phyloP scores from a whole-genome alignment of 2,888 invertebrate species.

The Idaea biselata region DNA sequence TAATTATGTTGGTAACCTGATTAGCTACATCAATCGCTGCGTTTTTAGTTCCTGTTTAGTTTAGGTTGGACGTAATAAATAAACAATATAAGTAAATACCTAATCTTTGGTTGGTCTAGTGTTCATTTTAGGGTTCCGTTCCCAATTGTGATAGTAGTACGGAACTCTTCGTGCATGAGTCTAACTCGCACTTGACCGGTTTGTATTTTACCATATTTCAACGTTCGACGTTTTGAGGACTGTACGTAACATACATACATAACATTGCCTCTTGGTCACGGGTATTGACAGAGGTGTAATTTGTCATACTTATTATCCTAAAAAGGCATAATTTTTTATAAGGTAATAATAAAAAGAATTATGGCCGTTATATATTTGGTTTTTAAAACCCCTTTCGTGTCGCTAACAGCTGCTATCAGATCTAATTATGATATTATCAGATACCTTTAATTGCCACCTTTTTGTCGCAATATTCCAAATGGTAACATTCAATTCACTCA shows the following conservation, averaged over 20 bases:
- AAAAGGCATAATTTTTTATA: not conserved
- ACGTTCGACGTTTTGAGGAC: too few species aligned
- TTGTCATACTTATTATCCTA: too few species aligned
- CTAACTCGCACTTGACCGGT: too few species aligned
- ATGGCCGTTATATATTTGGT: not conserved
- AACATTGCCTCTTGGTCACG: too few species aligned
- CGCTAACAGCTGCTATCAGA: constrained; percentile 37
- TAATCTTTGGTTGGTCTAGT: too few species aligned
- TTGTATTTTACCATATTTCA: too few species aligned
- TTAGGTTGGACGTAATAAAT: not conserved
- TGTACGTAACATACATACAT: too few species aligned
- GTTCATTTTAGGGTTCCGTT: too few species aligned
- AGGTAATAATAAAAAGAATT: not conserved
- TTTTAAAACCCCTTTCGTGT: constrained; percentile 35
- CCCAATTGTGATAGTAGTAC: too few species aligned
- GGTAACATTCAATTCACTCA: constrained; percentile 13
- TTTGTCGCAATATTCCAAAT: constrained; percentile 20
- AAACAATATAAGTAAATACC: too few species aligned
- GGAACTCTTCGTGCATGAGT: too few species aligned
- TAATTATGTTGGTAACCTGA: not conserved
- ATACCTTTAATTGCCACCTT: constrained; percentile 38
- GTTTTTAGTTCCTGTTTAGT: not conserved
- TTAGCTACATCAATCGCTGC: not conserved
- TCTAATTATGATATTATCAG: constrained; percentile 35
- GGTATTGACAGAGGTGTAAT: too few species aligned